Conservation (phyloP, 1,140 invertebrate species). For the Drosophila suzukii region DNA sequence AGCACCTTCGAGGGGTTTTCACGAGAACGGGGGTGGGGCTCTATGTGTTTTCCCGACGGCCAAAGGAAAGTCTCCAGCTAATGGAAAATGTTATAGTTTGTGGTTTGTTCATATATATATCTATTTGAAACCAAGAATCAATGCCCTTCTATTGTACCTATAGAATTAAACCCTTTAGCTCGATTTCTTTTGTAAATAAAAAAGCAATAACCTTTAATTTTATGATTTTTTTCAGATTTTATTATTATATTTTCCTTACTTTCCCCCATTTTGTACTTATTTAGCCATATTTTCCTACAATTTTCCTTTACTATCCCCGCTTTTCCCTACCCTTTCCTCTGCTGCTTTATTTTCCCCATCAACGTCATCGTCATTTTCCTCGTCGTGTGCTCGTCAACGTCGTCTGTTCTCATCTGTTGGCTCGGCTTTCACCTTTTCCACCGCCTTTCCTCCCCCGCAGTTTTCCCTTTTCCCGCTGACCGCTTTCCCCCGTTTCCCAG, state of each 20-base stretch:
- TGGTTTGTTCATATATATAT: slow-evolving; percentile 41
- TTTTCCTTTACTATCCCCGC: neutral
- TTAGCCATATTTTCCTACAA: slow-evolving; percentile 1
- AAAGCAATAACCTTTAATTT: neutral
- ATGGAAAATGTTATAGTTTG: neutral
- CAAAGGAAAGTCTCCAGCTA: slow-evolving; percentile 13
- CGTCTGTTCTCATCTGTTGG: slow-evolving; percentile 55
- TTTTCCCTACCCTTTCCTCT: neutral
- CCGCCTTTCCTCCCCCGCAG: slow-evolving; percentile 1
- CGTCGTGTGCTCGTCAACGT: slow-evolving; percentile 60
- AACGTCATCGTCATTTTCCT: slow-evolving; percentile 42
- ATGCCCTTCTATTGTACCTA: neutral
- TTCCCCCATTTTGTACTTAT: slow-evolving; percentile 12
- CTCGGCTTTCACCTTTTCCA: slow-evolving; percentile 70
- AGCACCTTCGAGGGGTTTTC: slow-evolving; percentile 67
- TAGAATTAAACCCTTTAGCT: slow-evolving; percentile 1
- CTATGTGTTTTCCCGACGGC: slow-evolving; percentile 50
- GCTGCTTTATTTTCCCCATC: slow-evolving; percentile 15
- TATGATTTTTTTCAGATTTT: neutral
- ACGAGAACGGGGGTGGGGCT: slow-evolving; percentile 13
- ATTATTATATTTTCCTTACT: neutral
- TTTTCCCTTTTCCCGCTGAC: neutral
- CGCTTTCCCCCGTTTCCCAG: slow-evolving; percentile 5
- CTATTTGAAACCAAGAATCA: no score
- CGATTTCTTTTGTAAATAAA: neutral